Conservation (phyloP, 1,140 invertebrate species). For the Brachionus plicatilis region DNA sequence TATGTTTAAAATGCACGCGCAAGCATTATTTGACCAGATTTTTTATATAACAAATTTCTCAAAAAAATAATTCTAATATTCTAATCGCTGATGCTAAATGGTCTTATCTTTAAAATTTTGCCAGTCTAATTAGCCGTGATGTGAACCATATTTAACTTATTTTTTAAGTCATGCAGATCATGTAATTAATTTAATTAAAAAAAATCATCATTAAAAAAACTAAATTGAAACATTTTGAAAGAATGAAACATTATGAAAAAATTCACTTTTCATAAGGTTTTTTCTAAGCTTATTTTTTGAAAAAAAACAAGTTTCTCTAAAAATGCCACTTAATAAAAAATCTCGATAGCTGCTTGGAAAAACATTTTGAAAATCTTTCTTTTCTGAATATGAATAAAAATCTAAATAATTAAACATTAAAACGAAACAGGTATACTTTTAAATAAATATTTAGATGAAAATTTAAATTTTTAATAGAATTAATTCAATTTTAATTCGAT, state of each 20-base stretch:
- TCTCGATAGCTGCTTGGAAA: not conserved
- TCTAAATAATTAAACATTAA: not conserved
- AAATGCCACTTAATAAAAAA: too few species aligned
- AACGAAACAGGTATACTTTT: not conserved
- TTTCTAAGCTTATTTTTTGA: not conserved
- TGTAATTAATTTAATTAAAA: not conserved
- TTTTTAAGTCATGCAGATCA: not conserved
- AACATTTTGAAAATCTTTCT: not conserved
- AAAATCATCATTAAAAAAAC: too few species aligned
- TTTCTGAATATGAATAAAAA: not conserved
- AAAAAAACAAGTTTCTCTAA: not conserved
- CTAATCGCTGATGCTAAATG: not conserved
- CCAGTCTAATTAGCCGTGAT: not conserved
- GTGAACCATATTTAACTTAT: not conserved
- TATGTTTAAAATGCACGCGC: not conserved
- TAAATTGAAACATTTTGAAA: too few species aligned
- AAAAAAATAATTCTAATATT: not conserved
- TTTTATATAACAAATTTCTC: not conserved
- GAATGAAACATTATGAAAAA: not conserved
- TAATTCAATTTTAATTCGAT: not conserved
- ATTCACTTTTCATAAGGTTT: not conserved
- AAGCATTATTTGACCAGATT: not conserved
- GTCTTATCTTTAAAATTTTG: not conserved
- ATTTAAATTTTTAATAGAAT: not conserved
- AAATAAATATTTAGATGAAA: slow-evolving; percentile 5